These are phyloP conservation scores for Sycobia sp. DNA, from an alignment of 1,140 invertebrate species.

Conservation along the genomic window DNA sequence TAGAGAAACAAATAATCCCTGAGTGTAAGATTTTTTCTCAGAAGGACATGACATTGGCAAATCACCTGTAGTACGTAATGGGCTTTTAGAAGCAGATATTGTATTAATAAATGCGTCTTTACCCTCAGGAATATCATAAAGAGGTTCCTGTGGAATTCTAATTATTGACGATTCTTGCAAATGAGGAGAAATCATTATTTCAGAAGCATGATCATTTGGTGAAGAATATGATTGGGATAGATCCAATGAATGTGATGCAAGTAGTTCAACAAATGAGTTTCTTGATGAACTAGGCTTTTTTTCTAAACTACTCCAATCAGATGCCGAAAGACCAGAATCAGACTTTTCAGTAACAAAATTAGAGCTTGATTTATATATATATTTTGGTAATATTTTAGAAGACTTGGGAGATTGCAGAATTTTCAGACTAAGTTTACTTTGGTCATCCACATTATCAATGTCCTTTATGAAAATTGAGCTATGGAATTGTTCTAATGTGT, in stretches of 20 bases:
- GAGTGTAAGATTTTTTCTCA: no score
- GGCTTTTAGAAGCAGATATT: no score
- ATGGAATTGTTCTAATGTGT: slow-evolving; percentile 51
- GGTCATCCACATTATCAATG: slow-evolving; percentile 47
- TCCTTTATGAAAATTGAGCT: slow-evolving; percentile 59
- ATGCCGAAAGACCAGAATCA: slow-evolving; percentile 83
- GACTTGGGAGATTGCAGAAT: slow-evolving; percentile 73
- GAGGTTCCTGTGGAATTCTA: slow-evolving; percentile 51
- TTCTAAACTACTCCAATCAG: slow-evolving; percentile 81
- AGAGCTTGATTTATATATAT: slow-evolving; percentile 69
- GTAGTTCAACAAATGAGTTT: slow-evolving; percentile 53
- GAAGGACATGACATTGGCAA: no score
- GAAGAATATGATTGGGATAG: slow-evolving; percentile 45
- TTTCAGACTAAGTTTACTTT: slow-evolving; percentile 68
- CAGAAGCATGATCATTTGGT: slow-evolving; percentile 43
- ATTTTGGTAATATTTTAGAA: slow-evolving; percentile 75
- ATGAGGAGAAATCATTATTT: slow-evolving; percentile 45
- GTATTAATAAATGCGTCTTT: slow-evolving; percentile 48
- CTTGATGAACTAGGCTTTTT: slow-evolving; percentile 80
- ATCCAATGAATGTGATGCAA: slow-evolving; percentile 53
- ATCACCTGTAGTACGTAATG: no score
- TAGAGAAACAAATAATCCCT: no score
- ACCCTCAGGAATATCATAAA: slow-evolving; percentile 57
- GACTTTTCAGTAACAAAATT: slow-evolving; percentile 76
- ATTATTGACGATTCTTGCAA: slow-evolving; percentile 44